A percentile compares a stretch with the other conserved stretches of the same genome.
Conservation (phyloP, 2,113 vertebrate species). For the Patagioenas fasciata region DNA sequence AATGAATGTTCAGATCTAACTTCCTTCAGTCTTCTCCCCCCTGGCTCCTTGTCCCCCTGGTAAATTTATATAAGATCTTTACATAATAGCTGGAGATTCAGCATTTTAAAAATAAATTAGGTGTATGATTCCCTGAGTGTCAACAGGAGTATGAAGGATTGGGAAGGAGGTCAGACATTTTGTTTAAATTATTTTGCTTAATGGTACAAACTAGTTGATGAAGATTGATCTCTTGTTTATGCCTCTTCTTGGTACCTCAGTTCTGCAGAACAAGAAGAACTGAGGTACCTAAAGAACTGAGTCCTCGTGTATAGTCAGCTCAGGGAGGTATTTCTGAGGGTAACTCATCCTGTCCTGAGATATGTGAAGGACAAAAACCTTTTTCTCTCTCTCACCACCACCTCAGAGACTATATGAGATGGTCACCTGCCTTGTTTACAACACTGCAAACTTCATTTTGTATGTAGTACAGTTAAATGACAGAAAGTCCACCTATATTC, state of each 20-base stretch:
- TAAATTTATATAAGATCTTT: neutral
- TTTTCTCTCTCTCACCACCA: neutral
- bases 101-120: neutral
- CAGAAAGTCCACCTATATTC: neutral
- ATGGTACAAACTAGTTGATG: neutral
- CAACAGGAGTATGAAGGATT: neutral
- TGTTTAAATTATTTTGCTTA: neutral
- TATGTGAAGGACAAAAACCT: neutral
- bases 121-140: neutral
- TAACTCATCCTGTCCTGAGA: neutral
- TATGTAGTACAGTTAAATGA: neutral
- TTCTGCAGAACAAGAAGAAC: neutral
- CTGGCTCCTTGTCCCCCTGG: accelerated
- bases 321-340: neutral
- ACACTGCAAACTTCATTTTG: neutral
- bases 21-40: neutral
- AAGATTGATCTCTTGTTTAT: neutral
- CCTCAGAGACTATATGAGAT: neutral
- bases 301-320: neutral
- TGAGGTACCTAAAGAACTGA: neutral
- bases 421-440: neutral
- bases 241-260: neutral
- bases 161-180: neutral
- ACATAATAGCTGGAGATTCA: neutral
- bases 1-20: neutral